Evolutionary conservation across 2,113 vertebrate species (phyloP).

Genomic region (Nothocercus julius): DNA sequence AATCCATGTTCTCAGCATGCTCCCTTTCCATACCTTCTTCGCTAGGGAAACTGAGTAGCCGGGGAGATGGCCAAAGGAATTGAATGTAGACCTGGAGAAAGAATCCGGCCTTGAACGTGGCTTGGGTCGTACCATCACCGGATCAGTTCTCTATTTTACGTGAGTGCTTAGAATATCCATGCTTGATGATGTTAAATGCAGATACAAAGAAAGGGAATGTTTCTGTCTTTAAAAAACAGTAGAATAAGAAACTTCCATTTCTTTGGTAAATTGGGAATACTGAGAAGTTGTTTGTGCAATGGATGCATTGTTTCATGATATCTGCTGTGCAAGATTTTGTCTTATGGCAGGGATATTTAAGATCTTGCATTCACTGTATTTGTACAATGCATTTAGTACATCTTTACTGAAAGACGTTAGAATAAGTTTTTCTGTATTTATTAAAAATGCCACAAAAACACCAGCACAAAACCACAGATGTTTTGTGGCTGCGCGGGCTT

Average conservation of each 20-base stretch:
- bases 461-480: slow-evolving; percentile 17
- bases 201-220: not conserved
- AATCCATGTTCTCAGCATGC: not conserved
- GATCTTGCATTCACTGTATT: not conserved
- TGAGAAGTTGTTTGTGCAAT: not conserved
- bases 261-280: not conserved
- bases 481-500: not conserved
- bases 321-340: not conserved
- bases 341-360: not conserved
- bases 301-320: not conserved
- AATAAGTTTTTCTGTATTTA: not conserved
- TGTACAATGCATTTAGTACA: not conserved
- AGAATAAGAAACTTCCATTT: not conserved
- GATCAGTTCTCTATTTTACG: not conserved
- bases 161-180: not conserved
- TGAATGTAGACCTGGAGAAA: not conserved
- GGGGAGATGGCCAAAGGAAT: not conserved
- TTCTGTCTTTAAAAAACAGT: not conserved
- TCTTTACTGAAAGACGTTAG: not conserved
- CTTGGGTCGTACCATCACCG: not conserved
- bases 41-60: not conserved
- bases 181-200: not conserved
- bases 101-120: not conserved
- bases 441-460: not conserved
- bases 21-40: not conserved